A percentile compares a stretch with the other conserved stretches of the same genome.
Conservation (phyloP, 1,140 invertebrate genomes). For the Pachyrhynchus sulphureomaculatus region DNA sequence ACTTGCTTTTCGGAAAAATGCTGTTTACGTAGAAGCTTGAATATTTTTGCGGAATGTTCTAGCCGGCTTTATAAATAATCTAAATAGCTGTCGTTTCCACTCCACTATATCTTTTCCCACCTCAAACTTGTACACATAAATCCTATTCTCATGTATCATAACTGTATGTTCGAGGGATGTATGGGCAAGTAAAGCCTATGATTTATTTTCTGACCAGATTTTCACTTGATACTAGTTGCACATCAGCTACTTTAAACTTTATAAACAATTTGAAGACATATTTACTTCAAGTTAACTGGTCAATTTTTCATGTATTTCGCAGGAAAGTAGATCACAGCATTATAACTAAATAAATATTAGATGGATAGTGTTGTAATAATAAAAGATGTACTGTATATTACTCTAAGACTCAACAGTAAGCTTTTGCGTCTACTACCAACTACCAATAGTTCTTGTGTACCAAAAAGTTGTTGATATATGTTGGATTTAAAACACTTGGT, state of each 20-base stretch:
- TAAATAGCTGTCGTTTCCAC: constrained; percentile 47
- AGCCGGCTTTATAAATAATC: constrained; percentile 42
- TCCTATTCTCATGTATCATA: constrained; percentile 34
- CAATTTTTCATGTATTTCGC: no score
- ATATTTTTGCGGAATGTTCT: constrained; percentile 40
- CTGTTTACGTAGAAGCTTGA: constrained; percentile 16
- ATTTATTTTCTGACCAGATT: constrained; percentile 50
- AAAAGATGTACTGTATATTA: no score
- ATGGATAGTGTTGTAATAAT: no score
- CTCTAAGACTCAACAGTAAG: no score
- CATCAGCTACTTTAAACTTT: constrained; percentile 11
- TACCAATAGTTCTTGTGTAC: no score
- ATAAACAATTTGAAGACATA: background rate
- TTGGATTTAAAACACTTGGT: no score
- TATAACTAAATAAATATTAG: no score
- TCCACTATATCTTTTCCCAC: constrained; percentile 20
- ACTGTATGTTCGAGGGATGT: constrained; percentile 40
- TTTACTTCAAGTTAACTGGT: background rate
- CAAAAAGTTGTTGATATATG: no score
- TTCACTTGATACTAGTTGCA: constrained; percentile 32
- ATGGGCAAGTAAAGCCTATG: constrained; percentile 36
- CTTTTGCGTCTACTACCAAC: no score
- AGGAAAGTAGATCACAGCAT: no score
- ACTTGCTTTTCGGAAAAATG: background rate
- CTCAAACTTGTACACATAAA: constrained; percentile 27